Percentiles rank a stretch among this genome's conserved stretches.
phyloP scores from a whole-genome alignment of 2,797 vertebrate genomes.

The Scolopax bukidnonensis region DNA sequence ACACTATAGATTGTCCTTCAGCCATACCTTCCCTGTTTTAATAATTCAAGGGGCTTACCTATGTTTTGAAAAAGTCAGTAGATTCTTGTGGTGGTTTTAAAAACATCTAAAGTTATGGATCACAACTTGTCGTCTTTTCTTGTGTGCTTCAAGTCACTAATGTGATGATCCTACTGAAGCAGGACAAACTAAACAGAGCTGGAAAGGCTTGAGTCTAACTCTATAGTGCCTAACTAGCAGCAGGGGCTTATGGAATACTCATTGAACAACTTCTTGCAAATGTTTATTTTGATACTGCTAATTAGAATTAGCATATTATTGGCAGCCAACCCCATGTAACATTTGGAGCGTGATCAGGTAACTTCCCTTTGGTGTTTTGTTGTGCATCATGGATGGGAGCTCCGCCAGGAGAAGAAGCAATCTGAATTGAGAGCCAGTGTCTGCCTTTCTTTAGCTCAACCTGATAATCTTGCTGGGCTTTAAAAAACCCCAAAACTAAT shows the following conservation, averaged over 20 bases:
- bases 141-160: not conserved
- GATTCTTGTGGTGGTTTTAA: not conserved
- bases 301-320: conserved; percentile 29
- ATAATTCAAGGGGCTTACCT: not conserved
- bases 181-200: not conserved
- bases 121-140: not conserved
- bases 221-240: not conserved
- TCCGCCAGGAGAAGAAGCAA: not conserved
- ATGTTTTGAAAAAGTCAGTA: not conserved
- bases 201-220: not conserved
- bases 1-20: not conserved
- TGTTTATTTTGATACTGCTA: conserved; percentile 37
- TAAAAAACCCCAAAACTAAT: not conserved
- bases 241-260: not conserved
- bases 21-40: not conserved
- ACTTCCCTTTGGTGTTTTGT: conserved; percentile 5
- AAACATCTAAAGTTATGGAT: not conserved
- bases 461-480: not conserved
- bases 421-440: not conserved
- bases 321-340: not conserved
- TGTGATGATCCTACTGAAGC: not conserved
- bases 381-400: not conserved
- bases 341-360: not conserved
- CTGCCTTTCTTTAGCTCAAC: not conserved
- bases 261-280: not conserved